phyloP scores from a whole-genome alignment of 1,140 invertebrate genomes.

The Conus ventricosus region DNA sequence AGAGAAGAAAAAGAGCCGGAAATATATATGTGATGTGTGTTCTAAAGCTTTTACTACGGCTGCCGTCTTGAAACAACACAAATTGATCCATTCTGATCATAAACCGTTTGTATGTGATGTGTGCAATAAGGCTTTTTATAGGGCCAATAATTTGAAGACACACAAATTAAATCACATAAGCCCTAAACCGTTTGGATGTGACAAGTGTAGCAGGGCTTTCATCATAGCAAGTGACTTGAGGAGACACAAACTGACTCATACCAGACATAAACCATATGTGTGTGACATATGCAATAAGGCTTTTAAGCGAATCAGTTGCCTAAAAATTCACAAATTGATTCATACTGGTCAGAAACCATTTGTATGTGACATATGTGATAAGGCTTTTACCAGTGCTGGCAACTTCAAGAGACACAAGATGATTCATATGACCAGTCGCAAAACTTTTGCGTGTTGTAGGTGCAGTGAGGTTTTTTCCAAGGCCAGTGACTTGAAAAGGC shows the following conservation, averaged over 20 bases:
- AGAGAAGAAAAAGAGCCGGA: no score
- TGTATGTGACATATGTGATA: slow-evolving; percentile 84
- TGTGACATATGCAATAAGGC: not conserved
- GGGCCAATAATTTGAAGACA: slow-evolving; percentile 24
- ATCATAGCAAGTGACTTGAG: not conserved
- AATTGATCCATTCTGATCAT: slow-evolving; percentile 85
- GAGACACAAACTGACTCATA: not conserved
- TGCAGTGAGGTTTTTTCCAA: slow-evolving; percentile 47
- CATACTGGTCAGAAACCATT: not conserved
- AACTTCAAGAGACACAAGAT: slow-evolving; percentile 86
- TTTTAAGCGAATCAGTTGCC: not conserved
- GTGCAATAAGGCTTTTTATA: slow-evolving; percentile 41
- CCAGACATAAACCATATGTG: not conserved
- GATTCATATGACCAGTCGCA: slow-evolving; percentile 85
- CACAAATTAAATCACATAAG: not conserved
- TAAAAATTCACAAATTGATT: not conserved
- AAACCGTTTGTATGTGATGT: slow-evolving; percentile 51
- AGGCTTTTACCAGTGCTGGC: slow-evolving; percentile 91
- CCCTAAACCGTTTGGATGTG: not conserved
- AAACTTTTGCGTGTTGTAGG: slow-evolving; percentile 82
- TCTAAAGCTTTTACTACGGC: slow-evolving; percentile 49
- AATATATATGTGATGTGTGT: slow-evolving; percentile 69
- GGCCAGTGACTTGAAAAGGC: no score
- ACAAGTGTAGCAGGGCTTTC: not conserved
- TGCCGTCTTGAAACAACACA: slow-evolving; percentile 85